Percentiles rank a stretch among this genome's conserved stretches.
Evolutionary conservation across 2,888 invertebrate species (phyloP).

Genomic region (Heliconius charithonia): DNA sequence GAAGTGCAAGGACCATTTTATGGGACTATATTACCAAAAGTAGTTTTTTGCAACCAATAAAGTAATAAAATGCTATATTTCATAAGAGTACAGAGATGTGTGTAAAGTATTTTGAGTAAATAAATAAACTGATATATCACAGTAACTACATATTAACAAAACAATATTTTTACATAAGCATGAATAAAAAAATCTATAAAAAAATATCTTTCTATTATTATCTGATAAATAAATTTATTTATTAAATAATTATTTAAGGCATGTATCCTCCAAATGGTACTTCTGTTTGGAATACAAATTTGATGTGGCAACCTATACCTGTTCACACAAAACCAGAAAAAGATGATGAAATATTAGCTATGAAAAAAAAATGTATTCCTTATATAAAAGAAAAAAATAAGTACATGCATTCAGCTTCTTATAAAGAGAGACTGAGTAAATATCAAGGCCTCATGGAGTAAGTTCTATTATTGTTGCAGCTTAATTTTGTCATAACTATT

Average conservation of each 20-base stretch:
- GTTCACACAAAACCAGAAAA: slow-evolving; percentile 87
- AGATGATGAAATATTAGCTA: slow-evolving; percentile 84
- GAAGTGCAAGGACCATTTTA: too few species aligned
- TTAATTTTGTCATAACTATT: background rate
- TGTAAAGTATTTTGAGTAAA: too few species aligned
- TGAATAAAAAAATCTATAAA: too few species aligned
- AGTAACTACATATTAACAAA: too few species aligned
- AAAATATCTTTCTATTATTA: background rate
- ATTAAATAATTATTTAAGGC: slow-evolving; percentile 70
- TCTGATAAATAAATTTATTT: slow-evolving; percentile 15
- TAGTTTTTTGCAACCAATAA: too few species aligned
- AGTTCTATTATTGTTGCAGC: slow-evolving; percentile 47
- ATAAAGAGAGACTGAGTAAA: slow-evolving; percentile 81
- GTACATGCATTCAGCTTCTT: slow-evolving; percentile 78
- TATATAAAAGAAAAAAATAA: slow-evolving; percentile 83
- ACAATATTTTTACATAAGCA: too few species aligned
- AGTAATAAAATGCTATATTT: background rate
- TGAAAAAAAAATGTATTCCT: slow-evolving; percentile 87
- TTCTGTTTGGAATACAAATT: slow-evolving; percentile 84
- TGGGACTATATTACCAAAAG: too few species aligned
- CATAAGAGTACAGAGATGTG: background rate
- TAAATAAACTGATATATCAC: too few species aligned
- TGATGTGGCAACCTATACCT: slow-evolving; percentile 91
- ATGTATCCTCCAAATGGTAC: slow-evolving; percentile 86
- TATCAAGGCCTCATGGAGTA: slow-evolving; percentile 86